Conservation (phyloP, 2,888 invertebrate species). For the Erebia aethiops region DNA sequence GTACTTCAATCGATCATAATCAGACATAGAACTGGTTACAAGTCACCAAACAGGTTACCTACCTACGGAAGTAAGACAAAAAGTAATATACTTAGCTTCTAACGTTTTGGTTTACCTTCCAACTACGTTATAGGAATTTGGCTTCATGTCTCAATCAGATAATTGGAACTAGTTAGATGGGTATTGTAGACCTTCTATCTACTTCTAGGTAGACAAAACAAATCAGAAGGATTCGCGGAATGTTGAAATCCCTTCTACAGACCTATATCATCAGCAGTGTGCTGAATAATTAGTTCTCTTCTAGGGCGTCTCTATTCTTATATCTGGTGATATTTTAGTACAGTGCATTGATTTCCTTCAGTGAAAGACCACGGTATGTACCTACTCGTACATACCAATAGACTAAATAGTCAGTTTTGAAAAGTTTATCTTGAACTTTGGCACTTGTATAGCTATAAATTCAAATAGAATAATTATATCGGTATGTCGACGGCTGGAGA, state of each 20-base stretch:
- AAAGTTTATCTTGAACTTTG: slow-evolving; percentile 11
- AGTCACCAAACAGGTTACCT: background rate
- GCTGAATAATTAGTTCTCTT: no score
- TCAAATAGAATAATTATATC: slow-evolving; percentile 44
- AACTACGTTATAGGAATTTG: background rate
- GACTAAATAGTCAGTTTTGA: background rate
- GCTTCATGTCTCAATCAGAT: no score
- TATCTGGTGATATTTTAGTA: no score
- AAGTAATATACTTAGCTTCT: background rate
- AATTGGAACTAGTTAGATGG: no score
- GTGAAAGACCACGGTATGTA: no score
- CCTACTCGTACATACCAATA: background rate
- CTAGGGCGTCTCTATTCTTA: no score
- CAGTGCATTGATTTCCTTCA: no score
- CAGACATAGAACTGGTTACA: slow-evolving; percentile 7
- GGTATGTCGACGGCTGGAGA: slow-evolving; percentile 42
- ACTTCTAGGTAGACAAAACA: no score
- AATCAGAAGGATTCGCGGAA: no score
- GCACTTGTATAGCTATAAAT: slow-evolving; percentile 39
- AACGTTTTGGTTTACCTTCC: background rate
- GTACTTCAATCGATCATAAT: background rate
- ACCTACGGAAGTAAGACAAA: background rate
- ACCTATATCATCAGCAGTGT: no score
- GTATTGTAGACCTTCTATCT: no score
- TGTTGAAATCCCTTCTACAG: no score